Evolutionary conservation across 2,888 invertebrate genomes (phyloP), one percentile per base, ranked within the genome.

Genomic region (Troglohyphantes excavatus): DNA sequence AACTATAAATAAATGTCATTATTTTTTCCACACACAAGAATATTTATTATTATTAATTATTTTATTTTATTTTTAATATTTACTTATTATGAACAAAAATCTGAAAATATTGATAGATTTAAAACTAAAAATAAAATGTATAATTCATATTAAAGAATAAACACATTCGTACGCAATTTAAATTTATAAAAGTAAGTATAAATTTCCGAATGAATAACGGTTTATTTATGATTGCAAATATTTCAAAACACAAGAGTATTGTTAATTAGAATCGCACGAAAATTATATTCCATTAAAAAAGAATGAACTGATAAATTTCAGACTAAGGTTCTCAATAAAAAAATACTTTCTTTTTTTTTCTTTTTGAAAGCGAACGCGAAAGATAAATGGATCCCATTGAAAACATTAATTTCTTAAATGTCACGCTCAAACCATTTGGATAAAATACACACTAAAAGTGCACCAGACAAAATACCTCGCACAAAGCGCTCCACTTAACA

Each of bases 321-420:
- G 13, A 13, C 39, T 39, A 11, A n/a, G n/a, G n/a, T 39, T 39
- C 9, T 13, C 39, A 11, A 7, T 39, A 39, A 39, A 39, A 39
- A 39, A 7, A 39, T 39, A 39, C 39, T 39, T 9, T 6, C 39
- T 39, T n/a, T n/a, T n/a, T 33, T 9, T 9, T 33, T 9, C 33
- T 33, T 6, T 33, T 33, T 2, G 53, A 13, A 53, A 53, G n/a
- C n/a, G n/a, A 53, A 53, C n/a, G 13, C 13, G 5, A 53, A 53
- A 17, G 53, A 53, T 53, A 17, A 53, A 53, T 53, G 53, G 5
- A n/a, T n/a, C n/a, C n/a, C n/a, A 13, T 53, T 53, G 53, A 53
- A 53, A 53, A 53, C 53, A 53, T 53, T 53, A 53, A 53, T 53
- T 53, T 53, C 17, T n/a, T 17, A 53, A 53, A 53, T 53, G 53